Conservation (phyloP, 2,797 vertebrate genomes). For the Rhinophrynus dorsalis region DNA sequence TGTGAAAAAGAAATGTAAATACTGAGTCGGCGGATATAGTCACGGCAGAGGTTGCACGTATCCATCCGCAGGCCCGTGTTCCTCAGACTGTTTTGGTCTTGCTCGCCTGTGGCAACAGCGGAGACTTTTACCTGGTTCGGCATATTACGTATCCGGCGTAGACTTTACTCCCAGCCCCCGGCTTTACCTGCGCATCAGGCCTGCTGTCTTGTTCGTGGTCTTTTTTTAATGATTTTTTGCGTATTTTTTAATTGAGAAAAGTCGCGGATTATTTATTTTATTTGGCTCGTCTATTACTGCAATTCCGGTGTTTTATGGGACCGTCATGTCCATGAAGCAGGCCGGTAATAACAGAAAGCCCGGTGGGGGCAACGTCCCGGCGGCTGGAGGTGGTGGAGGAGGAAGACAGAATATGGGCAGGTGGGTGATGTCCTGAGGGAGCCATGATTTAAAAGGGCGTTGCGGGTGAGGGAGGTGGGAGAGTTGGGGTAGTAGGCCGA, state of each 20-base stretch:
- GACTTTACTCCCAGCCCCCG: conserved; percentile 39
- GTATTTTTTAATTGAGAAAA: conserved; percentile 4
- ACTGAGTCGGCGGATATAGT: conserved; percentile 42
- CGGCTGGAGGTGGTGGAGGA: conserved; percentile 75
- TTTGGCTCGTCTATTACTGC: conserved; percentile 58
- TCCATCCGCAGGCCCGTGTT: conserved; percentile 80
- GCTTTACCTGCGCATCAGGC: conserved; percentile 8
- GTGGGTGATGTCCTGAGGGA: conserved; percentile 69
- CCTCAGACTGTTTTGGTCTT: conserved; percentile 92
- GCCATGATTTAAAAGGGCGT: conserved; percentile 31
- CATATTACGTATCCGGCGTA: conserved; percentile 35
- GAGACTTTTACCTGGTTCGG: conserved; percentile 53
- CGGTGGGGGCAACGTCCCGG: conserved; percentile 74
- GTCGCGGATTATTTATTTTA: conserved; percentile 2
- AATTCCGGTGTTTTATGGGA: conserved; percentile 83
- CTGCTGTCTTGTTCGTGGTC: not conserved
- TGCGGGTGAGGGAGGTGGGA: conserved; percentile 31
- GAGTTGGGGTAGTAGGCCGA: conserved; percentile 24
- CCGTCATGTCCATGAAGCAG: conserved; percentile 90
- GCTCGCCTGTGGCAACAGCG: conserved; percentile 81
- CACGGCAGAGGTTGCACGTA: conserved; percentile 61
- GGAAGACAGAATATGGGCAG: conserved; percentile 86
- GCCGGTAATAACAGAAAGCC: conserved; percentile 87
- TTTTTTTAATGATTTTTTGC: not conserved
- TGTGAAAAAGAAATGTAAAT: not conserved